Evolutionary conservation across 2,888 invertebrate species (phyloP), one percentile per base, ranked within the genome.

Genomic region (Axea sp.): DNA sequence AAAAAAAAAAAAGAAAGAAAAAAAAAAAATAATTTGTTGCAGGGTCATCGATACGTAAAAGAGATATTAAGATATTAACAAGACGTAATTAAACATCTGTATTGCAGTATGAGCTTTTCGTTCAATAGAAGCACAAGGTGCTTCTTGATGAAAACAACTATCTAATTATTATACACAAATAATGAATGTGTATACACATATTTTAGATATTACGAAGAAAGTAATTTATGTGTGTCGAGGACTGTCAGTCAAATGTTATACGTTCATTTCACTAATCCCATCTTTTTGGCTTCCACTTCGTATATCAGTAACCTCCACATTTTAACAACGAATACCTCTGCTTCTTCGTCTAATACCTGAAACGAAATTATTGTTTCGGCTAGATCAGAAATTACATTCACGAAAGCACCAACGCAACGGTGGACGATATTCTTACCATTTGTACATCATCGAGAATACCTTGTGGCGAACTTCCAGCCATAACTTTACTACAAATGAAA

Each of bases 231-330:
- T 78, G 76, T 80, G 78, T 75, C 81, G 81, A 78, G 80, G 82
- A 84, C 79, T 77, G 73, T 80, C 78, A 80, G 76, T 81, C 76
- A 26, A 76, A 73, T 80, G 77, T 59, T 73, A 76, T 76, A 60
- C 68, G 72, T 79, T 89, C 90, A 92, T 89, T 94, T 95, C 80
- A 93, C 93, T 88, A 97, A 91, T 77, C 97, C 98, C 87, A 95
- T 91, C 88, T 97, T 97, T 90, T 98, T 98, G 64, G 98, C 98
- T 91, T 99, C 99, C 81, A 98, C 96, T 92, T 99, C 99, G 90
- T 99, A 99, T 83, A 99, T 99, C 77, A 99, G 91, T 84, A 99
- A 91, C 80, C 99, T 92, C 99, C 99, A 99, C 98, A 99, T 97
- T 92, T 99, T 99, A 76, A 99, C 98, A 82, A 99, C 98, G 90